Percentiles rank a stretch among this genome's conserved stretches.
Conservation (phyloP, 2,113 vertebrate species). For the Rhodinocichla rosea region DNA sequence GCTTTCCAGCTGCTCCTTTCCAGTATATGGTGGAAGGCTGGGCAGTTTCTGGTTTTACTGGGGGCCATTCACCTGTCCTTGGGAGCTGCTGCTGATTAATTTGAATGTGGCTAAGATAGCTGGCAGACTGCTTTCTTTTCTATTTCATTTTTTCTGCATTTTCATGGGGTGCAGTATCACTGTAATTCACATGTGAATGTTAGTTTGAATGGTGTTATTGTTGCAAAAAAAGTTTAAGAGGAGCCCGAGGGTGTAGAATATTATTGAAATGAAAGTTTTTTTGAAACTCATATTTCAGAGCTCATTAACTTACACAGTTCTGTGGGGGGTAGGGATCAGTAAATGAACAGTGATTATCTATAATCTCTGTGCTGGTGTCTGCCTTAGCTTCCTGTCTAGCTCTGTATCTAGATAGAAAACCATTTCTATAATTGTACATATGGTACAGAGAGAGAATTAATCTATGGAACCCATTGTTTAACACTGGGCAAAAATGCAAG, state of each 20-base stretch:
- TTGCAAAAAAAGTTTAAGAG: slow-evolving; percentile 61
- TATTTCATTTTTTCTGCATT: slow-evolving; percentile 35
- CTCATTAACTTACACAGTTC: slow-evolving; percentile 59
- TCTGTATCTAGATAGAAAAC: neutral
- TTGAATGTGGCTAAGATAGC: neutral
- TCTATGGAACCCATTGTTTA: neutral
- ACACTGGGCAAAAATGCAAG: neutral
- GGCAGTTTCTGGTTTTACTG: neutral
- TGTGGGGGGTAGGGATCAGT: slow-evolving; percentile 54
- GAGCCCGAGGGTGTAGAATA: slow-evolving; percentile 14
- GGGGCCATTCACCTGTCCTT: neutral
- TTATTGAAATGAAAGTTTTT: slow-evolving; percentile 60
- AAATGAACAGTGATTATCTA: slow-evolving; percentile 57
- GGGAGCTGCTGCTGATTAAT: neutral
- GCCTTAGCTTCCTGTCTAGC: neutral
- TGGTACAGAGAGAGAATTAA: neutral
- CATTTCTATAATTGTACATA: neutral
- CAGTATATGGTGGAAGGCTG: neutral
- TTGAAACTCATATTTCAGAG: slow-evolving; percentile 61
- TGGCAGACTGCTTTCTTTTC: neutral
- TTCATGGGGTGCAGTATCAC: slow-evolving; percentile 29
- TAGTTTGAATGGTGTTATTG: slow-evolving; percentile 58
- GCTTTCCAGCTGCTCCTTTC: neutral
- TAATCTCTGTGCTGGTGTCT: slow-evolving; percentile 28
- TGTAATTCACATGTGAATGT: slow-evolving; percentile 47